Conservation (phyloP, 1,140 invertebrate species). For the Liolophura sinensis region DNA sequence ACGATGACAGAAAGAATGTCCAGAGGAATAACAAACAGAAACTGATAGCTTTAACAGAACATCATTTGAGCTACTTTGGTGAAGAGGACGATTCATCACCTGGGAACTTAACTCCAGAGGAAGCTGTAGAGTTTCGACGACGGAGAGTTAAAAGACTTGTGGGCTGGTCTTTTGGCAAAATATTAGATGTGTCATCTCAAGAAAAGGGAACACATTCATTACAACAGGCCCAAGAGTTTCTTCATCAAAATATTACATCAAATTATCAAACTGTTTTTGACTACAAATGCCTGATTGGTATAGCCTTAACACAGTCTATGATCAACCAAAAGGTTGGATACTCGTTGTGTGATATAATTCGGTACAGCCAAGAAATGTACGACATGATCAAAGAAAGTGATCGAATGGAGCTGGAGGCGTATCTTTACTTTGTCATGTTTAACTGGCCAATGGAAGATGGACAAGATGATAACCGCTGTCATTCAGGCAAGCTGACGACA, state of each 20-base stretch:
- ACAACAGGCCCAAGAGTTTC: constrained; percentile 2
- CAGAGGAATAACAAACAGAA: constrained; percentile 9
- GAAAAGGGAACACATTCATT: constrained; percentile 34
- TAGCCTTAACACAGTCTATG: constrained; percentile 5
- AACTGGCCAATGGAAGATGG: constrained; percentile 18
- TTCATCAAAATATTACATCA: constrained; percentile 12
- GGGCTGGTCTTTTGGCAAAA: constrained; percentile 11
- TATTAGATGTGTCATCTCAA: constrained; percentile 31
- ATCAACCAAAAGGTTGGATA: background rate
- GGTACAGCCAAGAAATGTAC: constrained; percentile 9
- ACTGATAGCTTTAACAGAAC: constrained; percentile 20
- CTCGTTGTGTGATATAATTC: constrained; percentile 4
- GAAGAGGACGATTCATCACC: constrained; percentile 14
- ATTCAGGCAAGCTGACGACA: constrained; percentile 8
- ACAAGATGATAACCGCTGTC: constrained; percentile 5
- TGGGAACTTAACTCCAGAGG: constrained; percentile 3
- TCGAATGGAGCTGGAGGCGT: constrained; percentile 13
- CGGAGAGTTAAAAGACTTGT: constrained; percentile 12
- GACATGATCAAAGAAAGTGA: background rate
- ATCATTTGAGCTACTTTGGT: constrained; percentile 24
- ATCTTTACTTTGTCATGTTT: constrained; percentile 16
- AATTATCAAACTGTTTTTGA: constrained; percentile 11
- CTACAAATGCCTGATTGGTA: constrained; percentile 6
- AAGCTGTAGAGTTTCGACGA: constrained; percentile 16
- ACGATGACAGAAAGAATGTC: constrained; percentile 6